Evolutionary conservation across 1,140 invertebrate genomes (phyloP), one percentile per base, ranked within the genome.

Genomic region (Antheraea mylitta): DNA sequence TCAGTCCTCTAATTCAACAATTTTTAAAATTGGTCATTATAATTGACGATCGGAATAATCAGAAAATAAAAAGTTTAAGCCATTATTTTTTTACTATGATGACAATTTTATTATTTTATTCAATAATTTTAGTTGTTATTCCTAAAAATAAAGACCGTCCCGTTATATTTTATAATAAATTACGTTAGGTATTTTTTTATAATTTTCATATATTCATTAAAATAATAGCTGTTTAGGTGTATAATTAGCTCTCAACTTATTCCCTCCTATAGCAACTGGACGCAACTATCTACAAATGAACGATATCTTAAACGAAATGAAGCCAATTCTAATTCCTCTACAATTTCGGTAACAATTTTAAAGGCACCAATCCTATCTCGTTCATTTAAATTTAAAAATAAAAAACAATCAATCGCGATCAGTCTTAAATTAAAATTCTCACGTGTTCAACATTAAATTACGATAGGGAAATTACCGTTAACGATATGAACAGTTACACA

Each of bases 381-480:
- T 19, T 60, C 8, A 64, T 9, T 53, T 53, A 53, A 53, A 53
- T 16, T 53, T 53, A 53, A 53, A 53, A 13, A 16, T 42, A 42
- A 42, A 66, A 18, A 69, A 69, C 38, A 69, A 67, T 71, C 67
- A 53, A 72, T 2, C 45, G 66, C 63, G 64, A 77, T 79, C 77
- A 79, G 77, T 79, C 77, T 79, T 79, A 77, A 79, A 79, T 75
- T 66, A 79, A 76, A 76, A 71, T 71, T 68, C 42, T 73, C 75
- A 37, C 58, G 70, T 18, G 22, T 70, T 68, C 45, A 70, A 64
- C 66, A 53, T 67, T 19, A 64, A 64, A 64, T 37, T 64, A 37
- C 30, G 37, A 42, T 7, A 42, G 11, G 36, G 42, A 64, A 64
- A 64, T 64, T 64, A 64, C 10, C 13, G 37, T 61, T 9, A 64